Evolutionary conservation across 2,113 vertebrate genomes (phyloP).

Genomic region (Mesembrinibis cayennensis): DNA sequence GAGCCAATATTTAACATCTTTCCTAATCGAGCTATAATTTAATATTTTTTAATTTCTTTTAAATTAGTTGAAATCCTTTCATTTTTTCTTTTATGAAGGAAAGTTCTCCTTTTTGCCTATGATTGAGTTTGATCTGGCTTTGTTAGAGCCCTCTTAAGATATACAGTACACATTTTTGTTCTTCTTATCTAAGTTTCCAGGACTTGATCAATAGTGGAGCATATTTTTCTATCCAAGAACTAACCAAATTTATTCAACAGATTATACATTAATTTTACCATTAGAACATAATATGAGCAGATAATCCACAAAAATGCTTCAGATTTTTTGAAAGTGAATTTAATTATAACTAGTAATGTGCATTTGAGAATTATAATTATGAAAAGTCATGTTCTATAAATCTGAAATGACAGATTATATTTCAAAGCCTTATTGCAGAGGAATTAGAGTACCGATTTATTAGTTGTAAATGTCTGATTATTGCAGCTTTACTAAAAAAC

Average conservation of each 20-base stretch:
- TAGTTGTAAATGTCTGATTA: slow-evolving; percentile 81
- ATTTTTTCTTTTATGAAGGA: slow-evolving; percentile 22
- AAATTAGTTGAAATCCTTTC: slow-evolving; percentile 26
- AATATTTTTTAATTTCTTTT: slow-evolving; percentile 47
- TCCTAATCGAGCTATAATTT: slow-evolving; percentile 55
- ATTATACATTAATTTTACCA: slow-evolving; percentile 76
- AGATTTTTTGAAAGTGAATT: slow-evolving; percentile 79
- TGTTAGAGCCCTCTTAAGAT: slow-evolving; percentile 41
- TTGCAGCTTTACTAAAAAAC: slow-evolving; percentile 76
- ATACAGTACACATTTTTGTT: slow-evolving; percentile 42
- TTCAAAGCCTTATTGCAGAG: slow-evolving; percentile 78
- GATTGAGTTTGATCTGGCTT: slow-evolving; percentile 52
- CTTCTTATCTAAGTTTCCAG: slow-evolving; percentile 63
- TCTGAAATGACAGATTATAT: slow-evolving; percentile 81
- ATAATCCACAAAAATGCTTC: slow-evolving; percentile 75
- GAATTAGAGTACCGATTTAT: slow-evolving; percentile 80
- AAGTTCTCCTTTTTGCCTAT: slow-evolving; percentile 19
- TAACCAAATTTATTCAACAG: slow-evolving; percentile 71
- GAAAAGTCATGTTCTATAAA: slow-evolving; percentile 76
- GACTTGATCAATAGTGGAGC: slow-evolving; percentile 59
- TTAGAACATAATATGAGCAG: slow-evolving; percentile 65
- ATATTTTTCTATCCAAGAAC: slow-evolving; percentile 59
- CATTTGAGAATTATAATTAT: slow-evolving; percentile 77
- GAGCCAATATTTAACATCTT: slow-evolving; percentile 48
- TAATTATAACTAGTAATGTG: slow-evolving; percentile 77